A percentile compares a stretch with the other conserved stretches of the same genome.
phyloP scores from a whole-genome alignment of 2,888 invertebrate genomes.

The Melieria crassipennis region DNA sequence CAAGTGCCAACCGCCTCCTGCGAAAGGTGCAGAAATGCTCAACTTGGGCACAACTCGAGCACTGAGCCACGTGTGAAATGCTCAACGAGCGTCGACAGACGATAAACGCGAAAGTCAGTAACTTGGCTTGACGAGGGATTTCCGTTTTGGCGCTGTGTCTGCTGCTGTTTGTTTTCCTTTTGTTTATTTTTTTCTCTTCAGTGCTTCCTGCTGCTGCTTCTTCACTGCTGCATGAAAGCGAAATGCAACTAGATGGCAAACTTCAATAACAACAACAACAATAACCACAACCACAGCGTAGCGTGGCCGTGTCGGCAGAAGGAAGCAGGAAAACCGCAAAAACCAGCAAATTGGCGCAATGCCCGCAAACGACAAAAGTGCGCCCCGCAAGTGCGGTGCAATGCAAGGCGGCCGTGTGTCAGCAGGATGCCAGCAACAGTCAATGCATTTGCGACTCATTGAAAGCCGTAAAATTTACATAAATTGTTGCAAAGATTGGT shows the following conservation, averaged over 20 bases:
- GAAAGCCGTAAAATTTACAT: no score
- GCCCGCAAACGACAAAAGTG: background rate
- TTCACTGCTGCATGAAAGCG: constrained; percentile 16
- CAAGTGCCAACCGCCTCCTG: background rate
- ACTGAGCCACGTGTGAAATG: constrained; percentile 46
- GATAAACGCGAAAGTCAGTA: constrained; percentile 31
- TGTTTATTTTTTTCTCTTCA: background rate
- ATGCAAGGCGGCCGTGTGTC: no score
- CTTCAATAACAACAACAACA: constrained; percentile 11
- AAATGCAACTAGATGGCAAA: constrained; percentile 21
- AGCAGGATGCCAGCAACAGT: no score
- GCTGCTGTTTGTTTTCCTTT: background rate
- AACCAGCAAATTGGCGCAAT: constrained; percentile 6
- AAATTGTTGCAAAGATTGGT: no score
- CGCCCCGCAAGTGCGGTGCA: no score
- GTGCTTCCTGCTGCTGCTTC: background rate
- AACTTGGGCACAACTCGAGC: constrained; percentile 21
- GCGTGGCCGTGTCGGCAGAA: constrained; percentile 29
- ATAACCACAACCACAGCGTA: no score
- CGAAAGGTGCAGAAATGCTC: background rate
- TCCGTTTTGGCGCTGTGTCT: background rate
- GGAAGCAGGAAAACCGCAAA: constrained; percentile 26
- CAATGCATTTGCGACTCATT: no score
- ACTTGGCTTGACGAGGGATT: constrained; percentile 13
- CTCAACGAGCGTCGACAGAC: constrained; percentile 34